phyloP scores from a whole-genome alignment of 2,888 invertebrate genomes.

The Eubasilissa splendida region DNA sequence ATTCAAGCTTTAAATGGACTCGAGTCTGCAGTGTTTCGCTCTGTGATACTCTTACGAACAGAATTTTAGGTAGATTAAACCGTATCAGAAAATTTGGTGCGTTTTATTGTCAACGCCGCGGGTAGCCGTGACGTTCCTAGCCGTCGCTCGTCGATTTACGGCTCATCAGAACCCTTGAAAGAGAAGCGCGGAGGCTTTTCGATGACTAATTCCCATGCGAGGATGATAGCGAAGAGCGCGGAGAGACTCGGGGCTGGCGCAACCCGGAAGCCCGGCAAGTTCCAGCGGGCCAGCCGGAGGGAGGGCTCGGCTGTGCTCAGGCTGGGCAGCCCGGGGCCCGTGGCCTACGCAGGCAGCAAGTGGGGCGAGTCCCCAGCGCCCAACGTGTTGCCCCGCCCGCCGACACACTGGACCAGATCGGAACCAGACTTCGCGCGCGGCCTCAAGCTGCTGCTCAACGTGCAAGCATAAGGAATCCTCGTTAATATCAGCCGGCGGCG shows the following conservation, averaged over 20 bases:
- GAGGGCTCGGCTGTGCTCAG: conserved; percentile 44
- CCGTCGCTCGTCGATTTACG: neutral
- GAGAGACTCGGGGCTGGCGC: conserved; percentile 54
- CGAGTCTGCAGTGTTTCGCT: conserved; percentile 54
- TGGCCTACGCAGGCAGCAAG: conserved; percentile 79
- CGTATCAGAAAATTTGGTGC: conserved; percentile 34
- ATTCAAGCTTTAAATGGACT: conserved; percentile 54
- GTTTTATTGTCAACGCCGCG: conserved; percentile 37
- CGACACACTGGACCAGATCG: conserved; percentile 80
- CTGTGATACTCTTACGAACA: conserved; percentile 55
- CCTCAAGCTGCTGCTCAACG: conserved; percentile 78
- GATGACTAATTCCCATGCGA: conserved; percentile 56
- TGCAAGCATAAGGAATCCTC: conserved; percentile 63
- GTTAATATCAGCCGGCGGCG: conserved; percentile 27
- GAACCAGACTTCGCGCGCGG: conserved; percentile 74
- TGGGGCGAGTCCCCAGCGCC: conserved; percentile 88
- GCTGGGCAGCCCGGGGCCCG: conserved; percentile 47
- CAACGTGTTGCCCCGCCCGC: conserved; percentile 84
- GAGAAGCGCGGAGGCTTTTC: neutral
- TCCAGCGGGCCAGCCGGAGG: conserved; percentile 59
- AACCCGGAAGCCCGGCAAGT: conserved; percentile 65
- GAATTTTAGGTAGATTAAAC: conserved; percentile 24
- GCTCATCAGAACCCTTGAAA: conserved; percentile 1
- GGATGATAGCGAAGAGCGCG: conserved; percentile 50
- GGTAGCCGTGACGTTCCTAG: conserved; percentile 26